Percentiles rank a stretch among this genome's conserved stretches.
Conservation (phyloP, 2,113 vertebrate species). For the Brevimyrus niger region DNA sequence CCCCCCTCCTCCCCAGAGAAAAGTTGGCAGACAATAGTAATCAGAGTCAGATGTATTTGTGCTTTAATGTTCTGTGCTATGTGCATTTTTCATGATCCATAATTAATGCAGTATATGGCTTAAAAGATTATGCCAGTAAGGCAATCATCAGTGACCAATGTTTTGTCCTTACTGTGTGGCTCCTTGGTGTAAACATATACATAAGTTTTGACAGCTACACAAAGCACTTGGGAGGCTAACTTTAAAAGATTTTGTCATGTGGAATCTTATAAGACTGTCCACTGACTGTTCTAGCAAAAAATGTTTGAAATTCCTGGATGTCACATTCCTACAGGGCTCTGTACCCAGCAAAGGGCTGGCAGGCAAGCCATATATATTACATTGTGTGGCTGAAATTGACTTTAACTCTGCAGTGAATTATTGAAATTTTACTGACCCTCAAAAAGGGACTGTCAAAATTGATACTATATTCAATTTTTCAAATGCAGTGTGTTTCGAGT, state of each 20-base stretch:
- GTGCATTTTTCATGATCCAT: background rate
- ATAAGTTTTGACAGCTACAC: background rate
- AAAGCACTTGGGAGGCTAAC: slow-evolving; percentile 18
- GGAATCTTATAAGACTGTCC: slow-evolving; percentile 60
- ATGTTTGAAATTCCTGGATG: slow-evolving; percentile 76
- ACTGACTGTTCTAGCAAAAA: slow-evolving; percentile 75
- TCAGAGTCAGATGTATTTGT: slow-evolving; percentile 7
- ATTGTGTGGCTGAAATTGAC: slow-evolving; percentile 70
- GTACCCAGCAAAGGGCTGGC: slow-evolving; percentile 68
- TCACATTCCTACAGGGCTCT: slow-evolving; percentile 70
- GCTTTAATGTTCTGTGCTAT: background rate
- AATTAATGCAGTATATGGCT: slow-evolving; percentile 11
- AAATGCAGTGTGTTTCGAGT: slow-evolving; percentile 44
- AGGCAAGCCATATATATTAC: slow-evolving; percentile 73
- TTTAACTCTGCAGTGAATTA: slow-evolving; percentile 78
- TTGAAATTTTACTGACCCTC: slow-evolving; percentile 78
- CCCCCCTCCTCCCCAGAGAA: slow-evolving; percentile 6
- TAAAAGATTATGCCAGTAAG: background rate
- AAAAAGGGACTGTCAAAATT: slow-evolving; percentile 72
- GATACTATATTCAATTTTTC: slow-evolving; percentile 64
- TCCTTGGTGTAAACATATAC: slow-evolving; percentile 4
- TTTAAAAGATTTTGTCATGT: slow-evolving; percentile 58
- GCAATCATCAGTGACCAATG: background rate
- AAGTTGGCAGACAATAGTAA: slow-evolving; percentile 10
- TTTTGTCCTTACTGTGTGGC: background rate